phyloP scores from a whole-genome alignment of 2,113 vertebrate genomes.

The Menidia beryllina region DNA sequence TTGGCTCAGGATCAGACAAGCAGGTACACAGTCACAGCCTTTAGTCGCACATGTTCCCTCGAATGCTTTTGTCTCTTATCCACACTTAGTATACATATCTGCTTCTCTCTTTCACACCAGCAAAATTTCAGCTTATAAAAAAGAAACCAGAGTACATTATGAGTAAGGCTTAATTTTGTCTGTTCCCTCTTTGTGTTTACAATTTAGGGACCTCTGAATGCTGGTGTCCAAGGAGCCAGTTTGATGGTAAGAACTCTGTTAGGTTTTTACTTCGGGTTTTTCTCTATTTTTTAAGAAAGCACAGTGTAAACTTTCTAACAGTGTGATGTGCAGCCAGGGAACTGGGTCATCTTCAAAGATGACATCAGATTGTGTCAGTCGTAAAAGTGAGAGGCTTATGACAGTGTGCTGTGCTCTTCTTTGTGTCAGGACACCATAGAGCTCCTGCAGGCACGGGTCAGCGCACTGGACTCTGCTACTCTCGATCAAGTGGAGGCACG shows the following conservation, averaged over 20 bases:
- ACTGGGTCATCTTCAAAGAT: slow-evolving; percentile 58
- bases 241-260: slow-evolving; percentile 87
- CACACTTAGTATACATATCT: slow-evolving; percentile 18
- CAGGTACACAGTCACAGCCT: slow-evolving; percentile 81
- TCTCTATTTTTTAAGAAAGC: neutral
- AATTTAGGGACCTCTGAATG: slow-evolving; percentile 88
- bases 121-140: slow-evolving; percentile 13
- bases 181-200: slow-evolving; percentile 23
- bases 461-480: slow-evolving; percentile 87
- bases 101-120: slow-evolving; percentile 14
- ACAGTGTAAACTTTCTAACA: slow-evolving; percentile 12
- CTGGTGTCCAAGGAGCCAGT: slow-evolving; percentile 88
- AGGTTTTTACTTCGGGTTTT: too few species aligned
- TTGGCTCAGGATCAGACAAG: slow-evolving; percentile 89
- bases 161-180: neutral
- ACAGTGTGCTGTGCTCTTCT: neutral
- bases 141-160: slow-evolving; percentile 40
- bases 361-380: slow-evolving; percentile 42
- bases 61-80: slow-evolving; percentile 28
- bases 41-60: neutral
- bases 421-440: slow-evolving; percentile 89
- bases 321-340: slow-evolving; percentile 48
- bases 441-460: slow-evolving; percentile 92
- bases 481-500: slow-evolving; percentile 95
- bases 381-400: slow-evolving; percentile 11